A percentile compares a stretch with the other conserved stretches of the same genome.
phyloP scores from a whole-genome alignment of 2,888 invertebrate species.

The Mesorhabditis belari region DNA sequence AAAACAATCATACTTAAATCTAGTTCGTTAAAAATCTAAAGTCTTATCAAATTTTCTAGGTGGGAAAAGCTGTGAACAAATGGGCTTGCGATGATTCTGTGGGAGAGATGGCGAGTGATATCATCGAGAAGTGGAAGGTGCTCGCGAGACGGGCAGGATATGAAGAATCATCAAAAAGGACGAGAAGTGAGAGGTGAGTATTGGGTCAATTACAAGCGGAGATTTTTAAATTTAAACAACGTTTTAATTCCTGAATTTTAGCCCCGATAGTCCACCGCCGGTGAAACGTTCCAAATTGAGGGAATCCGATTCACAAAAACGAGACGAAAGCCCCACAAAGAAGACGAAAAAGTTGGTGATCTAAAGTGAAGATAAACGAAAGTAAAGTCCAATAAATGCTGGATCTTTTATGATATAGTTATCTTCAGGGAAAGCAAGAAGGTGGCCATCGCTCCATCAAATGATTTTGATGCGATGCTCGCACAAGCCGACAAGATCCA shows the following conservation, averaged over 20 bases:
- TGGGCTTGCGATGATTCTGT: not conserved
- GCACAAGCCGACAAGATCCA: not conserved
- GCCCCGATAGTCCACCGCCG: not conserved
- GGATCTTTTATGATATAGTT: not conserved
- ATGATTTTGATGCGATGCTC: not conserved
- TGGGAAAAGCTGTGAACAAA: constrained; percentile 6
- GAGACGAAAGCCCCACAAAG: not conserved
- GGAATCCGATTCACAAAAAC: no score
- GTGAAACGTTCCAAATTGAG: no score
- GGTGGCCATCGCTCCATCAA: not conserved
- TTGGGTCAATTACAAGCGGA: no score
- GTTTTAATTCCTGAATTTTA: not conserved
- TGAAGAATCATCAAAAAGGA: not conserved
- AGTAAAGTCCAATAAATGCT: not conserved
- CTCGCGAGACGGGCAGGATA: constrained; percentile 1
- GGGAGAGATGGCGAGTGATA: constrained; percentile 1
- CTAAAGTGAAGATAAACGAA: not conserved
- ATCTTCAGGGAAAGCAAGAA: not conserved
- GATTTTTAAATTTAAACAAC: not conserved
- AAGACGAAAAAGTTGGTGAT: not conserved
- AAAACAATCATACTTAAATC: no score
- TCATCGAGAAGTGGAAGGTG: constrained; percentile 9
- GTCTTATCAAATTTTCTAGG: no score
- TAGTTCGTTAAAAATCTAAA: no score
- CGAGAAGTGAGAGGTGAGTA: no score